Conservation (phyloP, 2,888 invertebrate genomes). For the Athalia circularis region DNA sequence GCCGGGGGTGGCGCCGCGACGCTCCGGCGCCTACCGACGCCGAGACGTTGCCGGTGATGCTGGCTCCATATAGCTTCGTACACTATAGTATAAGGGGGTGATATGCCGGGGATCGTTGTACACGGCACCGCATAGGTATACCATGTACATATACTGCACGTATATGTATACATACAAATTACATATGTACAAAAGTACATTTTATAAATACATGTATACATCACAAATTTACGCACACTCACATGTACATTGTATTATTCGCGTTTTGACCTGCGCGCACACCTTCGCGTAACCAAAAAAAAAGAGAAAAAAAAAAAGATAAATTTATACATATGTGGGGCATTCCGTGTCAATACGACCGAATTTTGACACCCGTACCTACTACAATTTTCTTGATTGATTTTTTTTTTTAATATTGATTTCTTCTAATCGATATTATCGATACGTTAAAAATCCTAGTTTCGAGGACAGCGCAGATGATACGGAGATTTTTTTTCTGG, state of each 20-base stretch:
- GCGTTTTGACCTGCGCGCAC: not conserved
- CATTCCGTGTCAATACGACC: too few relatives aligned
- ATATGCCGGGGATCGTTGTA: constrained; percentile 31
- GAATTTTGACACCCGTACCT: too few relatives aligned
- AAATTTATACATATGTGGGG: too few relatives aligned
- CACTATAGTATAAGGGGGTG: constrained; percentile 47
- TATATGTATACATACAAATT: not conserved
- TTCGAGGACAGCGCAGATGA: too few relatives aligned
- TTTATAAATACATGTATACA: not conserved
- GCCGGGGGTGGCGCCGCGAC: constrained; percentile 73
- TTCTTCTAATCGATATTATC: too few relatives aligned
- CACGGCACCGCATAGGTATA: not conserved
- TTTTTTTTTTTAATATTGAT: too few relatives aligned
- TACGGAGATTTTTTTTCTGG: too few relatives aligned
- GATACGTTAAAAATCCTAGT: too few relatives aligned
- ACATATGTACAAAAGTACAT: not conserved
- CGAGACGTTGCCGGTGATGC: constrained; percentile 66
- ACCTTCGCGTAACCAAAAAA: too few relatives aligned
- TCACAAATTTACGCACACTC: not conserved
- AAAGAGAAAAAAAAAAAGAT: too few relatives aligned
- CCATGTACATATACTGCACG: not conserved
- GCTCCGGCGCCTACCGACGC: constrained; percentile 70
- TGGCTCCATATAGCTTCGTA: constrained; percentile 64
- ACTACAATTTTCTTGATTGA: too few relatives aligned
- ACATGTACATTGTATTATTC: not conserved